Percentiles rank a stretch among this genome's conserved stretches.
Conservation (phyloP, 2,113 vertebrate genomes). For the Trochalopteron elliotii region DNA sequence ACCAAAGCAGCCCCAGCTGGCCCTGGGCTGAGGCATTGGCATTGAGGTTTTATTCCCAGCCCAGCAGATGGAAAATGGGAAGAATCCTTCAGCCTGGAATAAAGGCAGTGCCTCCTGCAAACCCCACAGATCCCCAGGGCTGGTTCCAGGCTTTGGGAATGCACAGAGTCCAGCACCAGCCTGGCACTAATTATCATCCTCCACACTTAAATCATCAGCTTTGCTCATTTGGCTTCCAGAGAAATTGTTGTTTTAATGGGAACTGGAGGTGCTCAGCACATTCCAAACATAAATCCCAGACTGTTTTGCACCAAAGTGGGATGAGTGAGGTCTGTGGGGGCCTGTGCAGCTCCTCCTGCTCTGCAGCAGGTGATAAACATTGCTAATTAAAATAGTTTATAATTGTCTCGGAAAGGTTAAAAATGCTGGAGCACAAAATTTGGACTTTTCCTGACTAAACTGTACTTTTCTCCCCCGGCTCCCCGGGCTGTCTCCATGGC, state of each 20-base stretch:
- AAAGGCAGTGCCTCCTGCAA: background rate
- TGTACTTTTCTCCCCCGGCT: background rate
- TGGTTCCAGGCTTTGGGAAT: background rate
- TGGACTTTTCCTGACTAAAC: slow-evolving; percentile 52
- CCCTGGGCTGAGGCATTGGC: rapidly evolving
- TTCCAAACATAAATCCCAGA: background rate
- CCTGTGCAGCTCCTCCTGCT: background rate
- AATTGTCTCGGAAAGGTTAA: background rate
- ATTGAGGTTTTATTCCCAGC: background rate
- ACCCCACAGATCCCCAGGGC: background rate
- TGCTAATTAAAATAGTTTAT: slow-evolving; percentile 26
- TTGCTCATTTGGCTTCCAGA: background rate
- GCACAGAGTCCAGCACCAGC: background rate
- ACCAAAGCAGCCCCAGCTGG: background rate
- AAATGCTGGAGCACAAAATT: slow-evolving; percentile 39
- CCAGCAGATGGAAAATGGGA: background rate
- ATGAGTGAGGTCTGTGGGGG: background rate
- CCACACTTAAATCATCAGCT: background rate
- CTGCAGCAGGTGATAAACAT: background rate
- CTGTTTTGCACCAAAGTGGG: background rate
- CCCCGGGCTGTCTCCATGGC: slow-evolving; percentile 50
- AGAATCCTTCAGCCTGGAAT: background rate
- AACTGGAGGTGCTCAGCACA: background rate
- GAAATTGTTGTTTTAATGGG: background rate
- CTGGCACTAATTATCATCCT: background rate